Base-by-base conservation (phyloP, 2,113 vertebrate genomes). In the Sminthopsis crassicaudata region DNA sequence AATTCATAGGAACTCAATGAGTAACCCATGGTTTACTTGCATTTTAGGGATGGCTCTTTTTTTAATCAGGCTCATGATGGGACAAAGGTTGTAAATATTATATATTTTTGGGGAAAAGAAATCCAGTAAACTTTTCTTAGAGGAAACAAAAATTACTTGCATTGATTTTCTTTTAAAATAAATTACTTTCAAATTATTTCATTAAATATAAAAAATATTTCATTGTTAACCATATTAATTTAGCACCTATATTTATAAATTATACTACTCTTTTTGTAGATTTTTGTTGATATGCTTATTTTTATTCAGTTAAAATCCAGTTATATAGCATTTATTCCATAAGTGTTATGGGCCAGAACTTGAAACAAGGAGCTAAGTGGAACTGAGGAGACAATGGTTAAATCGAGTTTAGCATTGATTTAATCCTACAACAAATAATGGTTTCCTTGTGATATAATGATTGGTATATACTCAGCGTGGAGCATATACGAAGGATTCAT, bases 201-300 rank as follows among this genome's bases (percentile, higher is more conserved):
- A 36, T 36, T 84, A 1, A 42, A 42, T 84, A 84, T 42, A 6
- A 84, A 84, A 84, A 42, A 42, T 19, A 7, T 84, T 42, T 76
- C 30, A n/a, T 94, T 92, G 48, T 94, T 89, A 67, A 55, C 27
- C 90, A 24, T 90, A 57, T 88, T 53, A 54, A 91, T 7, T 24
- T 55, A 91, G 23, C 9, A 90, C 46, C 22, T 67, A 51, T 88
- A 91, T 89, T 14, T 0, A 46, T 90, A 95, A 90, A 46, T 25
- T 9, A 92, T 36, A 93, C 92, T 88, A 95, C 5, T 24, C 16
- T 94, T 94, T 36, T 95, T 57, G 89, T 94, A 53, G 10, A 52
- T 48, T 93, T 67, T 95, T 96, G 90, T 36, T 91, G 54, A 50
- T 22, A 90, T 91, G 48, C 48, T 91, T 94, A 57, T 88, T 96